Percentiles rank a stretch among this genome's conserved stretches.
Evolutionary conservation across 2,797 vertebrate genomes (phyloP).

Genomic region (Erpetoichthys calabaricus): DNA sequence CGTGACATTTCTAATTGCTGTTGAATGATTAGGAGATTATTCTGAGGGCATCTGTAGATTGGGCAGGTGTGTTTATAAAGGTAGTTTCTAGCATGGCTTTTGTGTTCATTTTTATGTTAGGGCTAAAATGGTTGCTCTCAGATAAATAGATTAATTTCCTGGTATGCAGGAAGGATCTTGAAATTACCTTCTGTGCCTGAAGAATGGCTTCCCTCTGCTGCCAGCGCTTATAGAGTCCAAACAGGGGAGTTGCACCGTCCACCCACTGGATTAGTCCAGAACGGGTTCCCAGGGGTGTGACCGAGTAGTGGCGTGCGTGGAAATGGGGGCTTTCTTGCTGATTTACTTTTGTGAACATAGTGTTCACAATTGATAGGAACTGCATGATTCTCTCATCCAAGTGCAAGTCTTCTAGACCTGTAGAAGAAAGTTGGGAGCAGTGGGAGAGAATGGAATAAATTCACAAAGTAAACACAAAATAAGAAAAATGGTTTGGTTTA

Average conservation of each 20-base stretch:
- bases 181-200: conserved; percentile 80
- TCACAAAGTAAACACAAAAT: conserved; percentile 11
- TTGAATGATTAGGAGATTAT: too few species aligned
- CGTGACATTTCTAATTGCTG: too few species aligned
- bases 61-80: too few species aligned
- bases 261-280: conserved; percentile 98
- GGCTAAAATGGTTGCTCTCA: too few species aligned
- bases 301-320: conserved; percentile 89
- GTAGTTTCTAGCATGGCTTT: too few species aligned
- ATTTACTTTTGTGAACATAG: conserved; percentile 98
- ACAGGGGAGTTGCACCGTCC: conserved; percentile 87
- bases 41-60: too few species aligned
- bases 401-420: conserved; percentile 91
- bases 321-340: conserved; percentile 86
- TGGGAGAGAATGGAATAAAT: not conserved
- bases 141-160: too few species aligned
- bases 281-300: conserved; percentile 84
- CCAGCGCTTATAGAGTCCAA: conserved; percentile 96
- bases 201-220: conserved; percentile 85
- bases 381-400: conserved; percentile 97
- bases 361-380: conserved; percentile 94
- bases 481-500: not conserved
- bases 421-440: not conserved
- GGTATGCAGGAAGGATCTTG: not conserved
- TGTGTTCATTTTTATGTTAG: too few species aligned